Percentiles rank a stretch among this genome's conserved stretches.
These are phyloP conservation scores for Platerodrilus igneus DNA, from an alignment of 2,888 invertebrate species.

Conservation along the genomic window DNA sequence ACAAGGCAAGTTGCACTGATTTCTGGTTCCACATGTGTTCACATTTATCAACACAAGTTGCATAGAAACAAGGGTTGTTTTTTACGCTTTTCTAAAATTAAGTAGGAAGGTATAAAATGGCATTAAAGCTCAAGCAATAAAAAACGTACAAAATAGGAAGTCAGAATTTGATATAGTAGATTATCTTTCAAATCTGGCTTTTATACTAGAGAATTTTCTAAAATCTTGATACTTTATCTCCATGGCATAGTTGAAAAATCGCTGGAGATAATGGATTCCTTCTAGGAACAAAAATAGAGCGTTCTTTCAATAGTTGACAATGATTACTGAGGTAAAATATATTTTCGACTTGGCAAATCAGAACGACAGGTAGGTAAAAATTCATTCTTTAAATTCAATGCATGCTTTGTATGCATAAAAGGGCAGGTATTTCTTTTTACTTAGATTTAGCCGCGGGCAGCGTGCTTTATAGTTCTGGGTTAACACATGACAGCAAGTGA, in stretches of 20 bases:
- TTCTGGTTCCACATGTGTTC: slow-evolving; percentile 15
- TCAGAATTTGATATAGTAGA: slow-evolving; percentile 32
- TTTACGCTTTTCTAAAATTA: slow-evolving; percentile 1
- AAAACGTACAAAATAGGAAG: slow-evolving; percentile 27
- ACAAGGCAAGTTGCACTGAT: slow-evolving; percentile 17
- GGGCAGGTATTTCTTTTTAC: slow-evolving; percentile 44
- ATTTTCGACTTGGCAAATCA: slow-evolving; percentile 46
- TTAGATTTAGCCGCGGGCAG: slow-evolving; percentile 20
- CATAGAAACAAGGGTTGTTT: slow-evolving; percentile 1
- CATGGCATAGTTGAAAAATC: slow-evolving; percentile 34
- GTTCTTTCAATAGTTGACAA: slow-evolving; percentile 40
- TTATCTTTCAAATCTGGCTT: slow-evolving; percentile 23
- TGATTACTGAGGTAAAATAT: slow-evolving; percentile 45
- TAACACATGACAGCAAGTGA: too few relatives aligned
- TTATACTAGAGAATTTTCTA: slow-evolving; percentile 15
- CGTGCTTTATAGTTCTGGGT: slow-evolving; percentile 17
- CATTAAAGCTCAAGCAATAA: slow-evolving; percentile 11
- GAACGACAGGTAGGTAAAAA: slow-evolving; percentile 44
- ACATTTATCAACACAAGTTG: neutral
- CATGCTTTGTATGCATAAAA: slow-evolving; percentile 37
- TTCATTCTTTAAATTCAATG: slow-evolving; percentile 39
- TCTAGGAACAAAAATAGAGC: slow-evolving; percentile 17
- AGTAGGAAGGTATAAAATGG: slow-evolving; percentile 16
- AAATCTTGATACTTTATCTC: slow-evolving; percentile 34
- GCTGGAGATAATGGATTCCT: slow-evolving; percentile 23